Evolutionary conservation across 2,113 vertebrate genomes (phyloP), one percentile per base, ranked within the genome.

Genomic region (Alethe castanea): DNA sequence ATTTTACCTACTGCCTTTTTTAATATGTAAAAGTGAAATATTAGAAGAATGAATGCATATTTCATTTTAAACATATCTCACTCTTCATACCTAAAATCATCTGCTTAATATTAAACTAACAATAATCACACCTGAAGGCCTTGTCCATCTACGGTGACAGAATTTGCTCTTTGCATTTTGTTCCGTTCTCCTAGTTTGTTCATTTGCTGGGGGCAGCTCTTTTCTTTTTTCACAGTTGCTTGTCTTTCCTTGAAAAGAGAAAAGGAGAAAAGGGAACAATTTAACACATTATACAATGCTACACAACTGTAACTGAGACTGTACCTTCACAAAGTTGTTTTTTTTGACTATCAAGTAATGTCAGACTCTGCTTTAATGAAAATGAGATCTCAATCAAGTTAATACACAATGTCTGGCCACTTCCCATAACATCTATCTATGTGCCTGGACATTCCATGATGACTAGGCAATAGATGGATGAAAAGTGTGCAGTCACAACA

Each of bases 81-180:
- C 3, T 71, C 31, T 78, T 72, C 14, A 71, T 44, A 53, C 8
- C 8, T 76, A 69, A 14, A 88, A 89, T 17, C 33, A 71, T 60
- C 45, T 70, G 11, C 76, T 78, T 54, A 92, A 71, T 94, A 91
- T 44, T 70, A 69, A 86, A 90, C 70, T 44, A 94, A 92, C 23
- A 95, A 77, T 70, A 94, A 73, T 83, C 93, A 90, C 94, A 99
- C 99, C 99, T 99, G 99, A 81, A 99, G 98, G 47, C 99, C 99
- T 97, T 99, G 99, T 45, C 99, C 99, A 74, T 99, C 99, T 76
- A 99, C 97, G 0, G 99, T 99, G 67, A 99, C 98, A 0, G 99
- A 99, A 95, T 99, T 99, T 61, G 99, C 99, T 97, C 99, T 98
- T 94, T 99, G 99, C 98, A 99, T 99, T 97, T 99, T 99, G 85